Evolutionary conservation across 2,888 invertebrate genomes (phyloP).

Genomic region (Lordiphosa fenestrarum): DNA sequence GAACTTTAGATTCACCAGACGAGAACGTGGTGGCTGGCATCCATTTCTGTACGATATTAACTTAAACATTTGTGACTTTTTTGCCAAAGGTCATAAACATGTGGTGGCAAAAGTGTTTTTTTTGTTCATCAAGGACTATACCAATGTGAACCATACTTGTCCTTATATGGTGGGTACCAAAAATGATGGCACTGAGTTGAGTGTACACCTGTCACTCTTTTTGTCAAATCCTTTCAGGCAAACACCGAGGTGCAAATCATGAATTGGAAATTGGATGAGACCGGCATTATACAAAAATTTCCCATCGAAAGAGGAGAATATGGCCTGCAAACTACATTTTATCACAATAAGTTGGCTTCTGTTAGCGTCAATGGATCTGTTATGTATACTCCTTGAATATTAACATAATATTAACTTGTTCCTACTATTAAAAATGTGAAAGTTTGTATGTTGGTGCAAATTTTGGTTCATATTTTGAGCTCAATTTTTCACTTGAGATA

Average conservation of each 20-base stretch:
- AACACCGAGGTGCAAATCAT: background rate
- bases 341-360: background rate
- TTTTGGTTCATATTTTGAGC: too few relatives aligned
- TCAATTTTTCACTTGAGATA: too few relatives aligned
- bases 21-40: background rate
- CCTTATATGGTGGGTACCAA: background rate
- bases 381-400: background rate
- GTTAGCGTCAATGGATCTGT: background rate
- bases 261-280: background rate
- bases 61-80: background rate
- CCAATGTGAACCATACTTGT: slow-evolving; percentile 1
- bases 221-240: background rate
- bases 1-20: background rate
- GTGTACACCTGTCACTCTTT: too few relatives aligned
- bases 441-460: too few relatives aligned
- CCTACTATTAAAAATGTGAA: too few relatives aligned
- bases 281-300: background rate
- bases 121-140: background rate
- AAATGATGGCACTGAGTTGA: too few relatives aligned
- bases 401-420: too few relatives aligned
- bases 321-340: background rate
- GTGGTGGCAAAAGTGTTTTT: background rate
- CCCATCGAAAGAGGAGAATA: background rate
- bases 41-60: background rate
- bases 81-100: background rate